Conservation (phyloP, 2,888 invertebrate genomes). For the Lasioglossum lativentre region DNA sequence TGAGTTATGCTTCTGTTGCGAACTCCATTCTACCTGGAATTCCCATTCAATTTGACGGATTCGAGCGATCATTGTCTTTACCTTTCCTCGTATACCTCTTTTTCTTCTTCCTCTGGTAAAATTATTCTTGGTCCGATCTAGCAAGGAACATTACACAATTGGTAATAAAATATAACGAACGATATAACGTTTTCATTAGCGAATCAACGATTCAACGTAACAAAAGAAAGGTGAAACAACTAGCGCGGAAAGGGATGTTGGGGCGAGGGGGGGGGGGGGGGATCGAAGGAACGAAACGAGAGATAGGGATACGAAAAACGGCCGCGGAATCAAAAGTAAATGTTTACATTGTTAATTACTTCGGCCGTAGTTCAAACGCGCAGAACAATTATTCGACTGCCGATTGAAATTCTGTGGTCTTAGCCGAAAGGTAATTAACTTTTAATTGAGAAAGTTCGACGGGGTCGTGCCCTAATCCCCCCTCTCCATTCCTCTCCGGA, state of each 20-base stretch:
- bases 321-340: slow-evolving; percentile 61
- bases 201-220: not conserved
- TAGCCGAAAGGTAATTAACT: slow-evolving; percentile 81
- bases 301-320: slow-evolving; percentile 22
- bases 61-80: slow-evolving; percentile 43
- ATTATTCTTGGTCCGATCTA: no score
- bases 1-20: slow-evolving; percentile 71
- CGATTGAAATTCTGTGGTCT: slow-evolving; percentile 81
- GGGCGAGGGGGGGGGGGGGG: not conserved
- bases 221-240: not conserved
- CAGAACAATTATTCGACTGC: slow-evolving; percentile 77
- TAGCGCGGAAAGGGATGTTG: not conserved
- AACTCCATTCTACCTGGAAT: slow-evolving; percentile 70
- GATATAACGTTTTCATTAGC: not conserved
- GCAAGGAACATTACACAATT: no score
- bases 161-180: not conserved
- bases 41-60: slow-evolving; percentile 73
- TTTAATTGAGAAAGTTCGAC: slow-evolving; percentile 81
- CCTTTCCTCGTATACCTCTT: not conserved
- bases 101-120: not conserved
- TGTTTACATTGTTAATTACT: slow-evolving; percentile 74
- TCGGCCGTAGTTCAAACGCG: slow-evolving; percentile 65
- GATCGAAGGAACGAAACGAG: not conserved
- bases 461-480: slow-evolving; percentile 39
- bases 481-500: slow-evolving; percentile 34